Evolutionary conservation across 1,140 invertebrate species (phyloP).

Genomic region (Globodera ellingtonae): DNA sequence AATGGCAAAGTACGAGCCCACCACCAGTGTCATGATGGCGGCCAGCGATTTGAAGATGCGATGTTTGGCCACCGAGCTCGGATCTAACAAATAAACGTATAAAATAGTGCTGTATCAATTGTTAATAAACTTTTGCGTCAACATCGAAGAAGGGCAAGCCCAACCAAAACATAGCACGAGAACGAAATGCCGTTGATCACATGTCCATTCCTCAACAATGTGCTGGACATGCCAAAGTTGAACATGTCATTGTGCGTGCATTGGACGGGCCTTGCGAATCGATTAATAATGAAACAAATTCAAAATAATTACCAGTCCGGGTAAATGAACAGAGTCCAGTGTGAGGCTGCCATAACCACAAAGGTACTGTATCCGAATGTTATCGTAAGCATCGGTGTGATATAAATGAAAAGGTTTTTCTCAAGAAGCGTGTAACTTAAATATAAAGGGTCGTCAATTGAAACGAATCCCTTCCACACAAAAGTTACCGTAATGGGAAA

Average conservation of each 20-base stretch:
- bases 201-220: not conserved
- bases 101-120: too few relatives aligned
- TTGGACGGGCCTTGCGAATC: not conserved
- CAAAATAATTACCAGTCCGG: not conserved
- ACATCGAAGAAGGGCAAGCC: not conserved
- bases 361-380: not conserved
- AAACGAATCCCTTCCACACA: too few relatives aligned
- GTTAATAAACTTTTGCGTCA: not conserved
- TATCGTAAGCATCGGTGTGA: not conserved
- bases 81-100: not conserved
- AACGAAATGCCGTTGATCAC: constrained; percentile 4
- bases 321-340: not conserved
- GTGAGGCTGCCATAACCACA: not conserved
- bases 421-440: not conserved
- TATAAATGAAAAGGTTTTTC: not conserved
- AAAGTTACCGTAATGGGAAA: not conserved
- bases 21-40: constrained; percentile 5
- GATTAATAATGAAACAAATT: not conserved
- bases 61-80: not conserved
- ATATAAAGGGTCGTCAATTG: too few relatives aligned
- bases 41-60: not conserved
- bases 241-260: not conserved
- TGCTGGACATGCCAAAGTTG: constrained; percentile 1
- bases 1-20: constrained; percentile 1
- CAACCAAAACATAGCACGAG: not conserved